Base-by-base conservation (phyloP, 2,888 invertebrate genomes). In the Drosophila kuntzei region DNA sequence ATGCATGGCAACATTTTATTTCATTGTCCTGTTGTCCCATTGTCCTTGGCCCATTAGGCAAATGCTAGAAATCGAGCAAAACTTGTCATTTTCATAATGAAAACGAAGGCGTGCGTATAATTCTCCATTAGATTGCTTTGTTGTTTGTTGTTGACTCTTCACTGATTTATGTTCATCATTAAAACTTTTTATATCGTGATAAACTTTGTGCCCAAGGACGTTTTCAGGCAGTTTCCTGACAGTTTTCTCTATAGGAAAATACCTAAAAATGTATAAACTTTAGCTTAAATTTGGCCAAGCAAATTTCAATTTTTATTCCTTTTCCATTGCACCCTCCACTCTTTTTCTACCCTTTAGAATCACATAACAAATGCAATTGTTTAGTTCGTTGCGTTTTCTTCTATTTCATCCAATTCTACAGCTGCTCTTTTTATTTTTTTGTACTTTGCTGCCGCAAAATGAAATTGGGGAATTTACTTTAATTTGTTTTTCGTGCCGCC, bases 381-480 rank as follows among this genome's bases (percentile, higher is more conserved):
- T 78, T 79, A 74, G 75, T 51, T 75, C 75, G 78, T 69, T 79
- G 76, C 72, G 76, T 82, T 85, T 87, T 63, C 76, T 71, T 71
- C 79, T 68, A 57, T 67, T 80, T 61, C 58, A 61, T 77, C 55
- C 73, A 80, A 66, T 80, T 76, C 49, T 59, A 61, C 66, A 88
- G 79, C 68, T 74, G 78, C 43, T 37, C 7, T 53, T 32, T 50
- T 60, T 65, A 43, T 55, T 57, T 58, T 53, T 53, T 54, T 63
- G 54, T 63, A 54, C 59, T 72, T 83, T 83, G 84, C 73, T 89
- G 79, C 89, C 89, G 68, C 82, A 83, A 77, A 83, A 83, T 83
- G 83, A 87, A 83, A 83, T 83, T 83, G 83, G 83, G 89, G 89
- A 83, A 83, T 83, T 83, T 89, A 89, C 89, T 83, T 83, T 83